Conservation (phyloP, 2,888 invertebrate genomes). For the Conistra vaccinii region DNA sequence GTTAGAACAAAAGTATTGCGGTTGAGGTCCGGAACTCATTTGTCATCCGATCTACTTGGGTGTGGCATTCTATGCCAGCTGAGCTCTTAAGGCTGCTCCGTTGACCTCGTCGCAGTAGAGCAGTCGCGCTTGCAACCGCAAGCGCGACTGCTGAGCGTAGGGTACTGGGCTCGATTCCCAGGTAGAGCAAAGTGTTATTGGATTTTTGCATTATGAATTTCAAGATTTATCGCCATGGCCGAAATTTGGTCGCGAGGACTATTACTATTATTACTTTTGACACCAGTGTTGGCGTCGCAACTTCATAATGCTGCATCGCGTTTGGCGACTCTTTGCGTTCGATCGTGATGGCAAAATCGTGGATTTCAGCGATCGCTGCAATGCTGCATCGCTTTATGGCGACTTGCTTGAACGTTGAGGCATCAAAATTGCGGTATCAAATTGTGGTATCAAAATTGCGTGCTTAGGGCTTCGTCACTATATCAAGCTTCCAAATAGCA, state of each 20-base stretch:
- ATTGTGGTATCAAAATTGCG: background rate
- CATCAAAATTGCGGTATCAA: no score
- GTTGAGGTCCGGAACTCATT: slow-evolving; percentile 42
- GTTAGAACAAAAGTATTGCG: slow-evolving; percentile 42
- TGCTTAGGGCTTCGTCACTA: background rate
- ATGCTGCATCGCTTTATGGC: background rate
- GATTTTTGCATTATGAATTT: background rate
- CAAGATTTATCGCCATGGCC: background rate
- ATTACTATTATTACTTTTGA: background rate
- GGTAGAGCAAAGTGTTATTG: background rate
- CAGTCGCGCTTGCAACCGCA: no score
- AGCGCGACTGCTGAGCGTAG: background rate
- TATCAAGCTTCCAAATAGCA: background rate
- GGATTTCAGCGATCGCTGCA: background rate
- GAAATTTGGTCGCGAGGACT: background rate
- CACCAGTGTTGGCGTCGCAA: background rate
- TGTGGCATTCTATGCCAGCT: slow-evolving; percentile 22
- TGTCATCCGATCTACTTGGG: slow-evolving; percentile 50
- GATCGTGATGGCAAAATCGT: background rate
- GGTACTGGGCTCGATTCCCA: background rate
- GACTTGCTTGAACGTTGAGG: background rate
- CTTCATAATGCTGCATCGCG: background rate
- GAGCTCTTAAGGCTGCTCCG: slow-evolving; percentile 1
- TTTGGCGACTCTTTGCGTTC: background rate
- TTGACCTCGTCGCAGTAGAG: no score